Evolutionary conservation across 2,113 vertebrate genomes (phyloP).

Genomic region (Forbesichthys papilliferus): DNA sequence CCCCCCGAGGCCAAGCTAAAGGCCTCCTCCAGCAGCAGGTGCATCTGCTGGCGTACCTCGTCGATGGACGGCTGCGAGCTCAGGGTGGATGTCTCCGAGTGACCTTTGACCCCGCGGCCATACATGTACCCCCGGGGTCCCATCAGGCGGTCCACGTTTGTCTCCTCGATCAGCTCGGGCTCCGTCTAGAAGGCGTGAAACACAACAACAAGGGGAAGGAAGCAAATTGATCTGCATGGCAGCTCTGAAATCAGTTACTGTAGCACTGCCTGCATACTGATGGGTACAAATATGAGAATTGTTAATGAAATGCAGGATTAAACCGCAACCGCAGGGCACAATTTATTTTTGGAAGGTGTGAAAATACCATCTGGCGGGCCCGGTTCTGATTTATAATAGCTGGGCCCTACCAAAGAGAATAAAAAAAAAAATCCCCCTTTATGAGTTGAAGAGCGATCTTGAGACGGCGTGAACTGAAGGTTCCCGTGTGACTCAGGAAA

Average conservation of each 20-base stretch:
- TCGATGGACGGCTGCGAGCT: slow-evolving; percentile 99
- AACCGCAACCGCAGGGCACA: too few relatives aligned
- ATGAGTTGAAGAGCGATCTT: background rate
- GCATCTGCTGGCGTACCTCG: slow-evolving; percentile 98
- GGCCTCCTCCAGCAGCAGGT: slow-evolving; percentile 95
- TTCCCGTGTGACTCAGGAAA: slow-evolving; percentile 16
- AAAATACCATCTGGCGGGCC: background rate
- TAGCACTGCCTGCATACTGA: too few relatives aligned
- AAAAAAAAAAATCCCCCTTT: background rate
- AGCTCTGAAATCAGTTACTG: too few relatives aligned
- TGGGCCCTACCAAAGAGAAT: slow-evolving; percentile 5
- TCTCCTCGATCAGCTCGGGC: slow-evolving; percentile 96
- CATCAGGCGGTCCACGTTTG: slow-evolving; percentile 87
- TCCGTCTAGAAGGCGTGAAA: slow-evolving; percentile 82
- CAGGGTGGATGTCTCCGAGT: slow-evolving; percentile 95
- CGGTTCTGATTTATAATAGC: slow-evolving; percentile 8
- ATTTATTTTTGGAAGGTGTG: background rate
- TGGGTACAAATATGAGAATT: too few relatives aligned
- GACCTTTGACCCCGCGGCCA: slow-evolving; percentile 87
- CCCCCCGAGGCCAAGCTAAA: slow-evolving; percentile 96
- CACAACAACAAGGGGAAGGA: too few relatives aligned
- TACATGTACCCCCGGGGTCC: slow-evolving; percentile 80
- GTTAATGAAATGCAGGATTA: too few relatives aligned
- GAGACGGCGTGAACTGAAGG: slow-evolving; percentile 2
- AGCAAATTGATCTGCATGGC: too few relatives aligned